Evolutionary conservation across 2,113 vertebrate genomes (phyloP).

Genomic region (Nannospalax galili): DNA sequence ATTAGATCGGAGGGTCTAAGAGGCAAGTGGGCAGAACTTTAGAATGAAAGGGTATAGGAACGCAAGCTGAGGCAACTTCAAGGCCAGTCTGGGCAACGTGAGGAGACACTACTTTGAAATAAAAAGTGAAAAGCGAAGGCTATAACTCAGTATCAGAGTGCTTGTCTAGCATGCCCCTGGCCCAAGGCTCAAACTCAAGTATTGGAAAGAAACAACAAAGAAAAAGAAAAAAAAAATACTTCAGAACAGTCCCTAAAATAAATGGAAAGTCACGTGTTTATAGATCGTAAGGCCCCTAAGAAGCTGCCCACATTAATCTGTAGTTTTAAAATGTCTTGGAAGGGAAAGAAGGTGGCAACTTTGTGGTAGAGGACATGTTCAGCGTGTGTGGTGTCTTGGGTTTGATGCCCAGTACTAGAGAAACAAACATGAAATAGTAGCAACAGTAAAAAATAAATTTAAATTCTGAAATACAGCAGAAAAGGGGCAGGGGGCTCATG

Average conservation of each 20-base stretch:
- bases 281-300: neutral
- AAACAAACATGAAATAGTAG: neutral
- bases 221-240: neutral
- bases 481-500: neutral
- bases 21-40: neutral
- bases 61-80: neutral
- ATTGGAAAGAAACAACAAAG: neutral
- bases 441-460: neutral
- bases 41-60: constrained; percentile 6
- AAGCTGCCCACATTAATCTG: neutral
- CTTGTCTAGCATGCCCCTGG: neutral
- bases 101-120: neutral
- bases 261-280: neutral
- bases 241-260: neutral
- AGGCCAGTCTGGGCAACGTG: neutral
- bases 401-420: neutral
- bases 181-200: neutral
- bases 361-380: neutral
- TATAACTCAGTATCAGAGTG: neutral
- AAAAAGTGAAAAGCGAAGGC: neutral
- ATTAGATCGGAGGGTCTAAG: neutral
- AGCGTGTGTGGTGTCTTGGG: neutral
- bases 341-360: neutral
- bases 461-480: neutral
- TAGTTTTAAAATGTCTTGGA: neutral